phyloP scores from a whole-genome alignment of 2,888 invertebrate species.

The Dysmachus trigonus region DNA sequence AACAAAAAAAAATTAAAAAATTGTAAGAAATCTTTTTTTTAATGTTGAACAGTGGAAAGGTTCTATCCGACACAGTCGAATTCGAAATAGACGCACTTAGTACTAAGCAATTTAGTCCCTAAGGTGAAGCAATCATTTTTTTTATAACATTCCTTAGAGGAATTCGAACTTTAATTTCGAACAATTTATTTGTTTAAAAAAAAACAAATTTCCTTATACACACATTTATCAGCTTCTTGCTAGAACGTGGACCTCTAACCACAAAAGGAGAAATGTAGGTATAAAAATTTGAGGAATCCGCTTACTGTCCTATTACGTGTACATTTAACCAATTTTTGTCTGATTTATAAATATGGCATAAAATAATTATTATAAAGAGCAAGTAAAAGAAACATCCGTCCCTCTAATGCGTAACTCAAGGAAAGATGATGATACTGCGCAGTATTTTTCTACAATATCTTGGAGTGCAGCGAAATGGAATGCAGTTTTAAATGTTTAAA shows the following conservation, averaged over 20 bases:
- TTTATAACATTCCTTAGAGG: background rate
- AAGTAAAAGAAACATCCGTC: background rate
- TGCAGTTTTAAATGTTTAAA: background rate
- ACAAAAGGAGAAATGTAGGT: background rate
- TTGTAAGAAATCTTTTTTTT: too few relatives aligned
- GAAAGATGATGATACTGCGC: background rate
- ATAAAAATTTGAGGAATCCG: background rate
- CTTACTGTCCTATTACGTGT: background rate
- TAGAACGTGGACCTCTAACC: background rate
- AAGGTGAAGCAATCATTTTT: background rate
- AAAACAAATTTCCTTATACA: background rate
- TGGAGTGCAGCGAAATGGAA: background rate
- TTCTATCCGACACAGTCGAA: background rate
- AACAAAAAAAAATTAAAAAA: background rate
- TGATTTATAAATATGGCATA: background rate
- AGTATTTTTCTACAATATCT: background rate
- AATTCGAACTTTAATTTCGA: background rate
- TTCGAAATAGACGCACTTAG: background rate
- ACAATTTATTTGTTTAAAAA: background rate
- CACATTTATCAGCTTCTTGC: background rate
- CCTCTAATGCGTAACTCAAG: background rate
- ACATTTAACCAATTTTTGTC: background rate
- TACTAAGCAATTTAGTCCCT: background rate
- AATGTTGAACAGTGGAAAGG: background rate
- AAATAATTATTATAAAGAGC: background rate